These are phyloP conservation scores for Rallus limicola DNA, from an alignment of 2,113 vertebrate species.

Conservation along the genomic window DNA sequence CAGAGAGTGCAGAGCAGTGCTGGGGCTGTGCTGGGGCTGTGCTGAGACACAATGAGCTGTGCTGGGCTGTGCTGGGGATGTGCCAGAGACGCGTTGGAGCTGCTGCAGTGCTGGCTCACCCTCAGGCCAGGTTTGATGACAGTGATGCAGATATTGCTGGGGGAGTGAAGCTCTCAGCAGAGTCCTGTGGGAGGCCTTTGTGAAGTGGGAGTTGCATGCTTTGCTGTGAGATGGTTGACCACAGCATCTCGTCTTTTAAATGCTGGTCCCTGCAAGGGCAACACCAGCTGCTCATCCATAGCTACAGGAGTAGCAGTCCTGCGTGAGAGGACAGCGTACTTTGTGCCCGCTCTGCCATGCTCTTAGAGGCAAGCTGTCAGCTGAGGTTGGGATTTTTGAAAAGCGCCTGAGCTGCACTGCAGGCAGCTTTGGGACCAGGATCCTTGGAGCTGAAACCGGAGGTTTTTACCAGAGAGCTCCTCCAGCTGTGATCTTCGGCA, in stretches of 20 bases:
- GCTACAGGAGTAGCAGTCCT: not conserved
- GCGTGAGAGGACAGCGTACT: not conserved
- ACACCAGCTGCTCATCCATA: not conserved
- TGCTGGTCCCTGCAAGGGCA: not conserved
- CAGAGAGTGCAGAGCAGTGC: not conserved
- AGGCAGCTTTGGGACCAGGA: not conserved
- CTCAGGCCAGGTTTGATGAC: not conserved
- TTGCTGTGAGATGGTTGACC: not conserved
- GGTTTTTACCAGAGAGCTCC: not conserved
- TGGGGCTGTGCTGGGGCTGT: not conserved
- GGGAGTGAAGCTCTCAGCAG: not conserved
- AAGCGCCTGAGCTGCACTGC: accelerated
- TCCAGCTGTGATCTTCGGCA: not conserved
- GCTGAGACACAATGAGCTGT: not conserved
- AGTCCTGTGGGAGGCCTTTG: not conserved
- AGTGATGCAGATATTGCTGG: not conserved
- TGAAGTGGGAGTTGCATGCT: not conserved
- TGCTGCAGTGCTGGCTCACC: not conserved
- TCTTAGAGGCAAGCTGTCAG: not conserved
- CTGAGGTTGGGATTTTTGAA: not conserved
- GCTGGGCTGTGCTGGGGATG: not conserved
- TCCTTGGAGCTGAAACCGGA: not conserved
- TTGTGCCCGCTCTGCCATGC: accelerated
- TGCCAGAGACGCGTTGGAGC: not conserved
- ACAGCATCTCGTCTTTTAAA: not conserved